Evolutionary conservation across 1,140 invertebrate species (phyloP), one percentile per base, ranked within the genome.

Genomic region (Nephotettix cincticeps): DNA sequence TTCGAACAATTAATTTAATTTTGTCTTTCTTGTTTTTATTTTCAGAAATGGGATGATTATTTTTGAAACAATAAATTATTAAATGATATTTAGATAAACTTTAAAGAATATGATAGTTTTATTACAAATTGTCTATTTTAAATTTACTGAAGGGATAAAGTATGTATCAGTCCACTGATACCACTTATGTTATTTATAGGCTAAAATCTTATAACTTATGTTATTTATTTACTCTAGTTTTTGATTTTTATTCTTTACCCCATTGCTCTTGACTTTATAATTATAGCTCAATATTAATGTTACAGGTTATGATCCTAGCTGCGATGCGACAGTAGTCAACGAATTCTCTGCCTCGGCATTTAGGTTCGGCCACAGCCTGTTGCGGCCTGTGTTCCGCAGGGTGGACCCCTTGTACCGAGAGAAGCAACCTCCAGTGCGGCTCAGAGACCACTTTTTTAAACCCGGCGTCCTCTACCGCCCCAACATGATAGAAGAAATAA

Each of bases 401-500:
- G 77, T 89, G 64, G 84, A 86, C 73, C 74, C 78, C 70, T 81
- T 81, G 27, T 88, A 84, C 72, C 78, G 78, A 25, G 68, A 69
- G 36, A 61, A 63, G 21, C 75, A 79, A 63, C 77, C 78, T 2
- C 75, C 74, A 32, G 78, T 89, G 0, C 81, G 84, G 70, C 79
- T 90, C 0, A 81, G 87, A 71, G 83, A 86, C 70, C 85, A 86
- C 17, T 90, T 90, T 77, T 90, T 90, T 78, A 86, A 89, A 66
- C 87, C 89, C 13, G 78, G 79, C 64, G 56, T 75, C 21, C 63
- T 76, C 23, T 76, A 74, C 43, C 25, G 66, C 25, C 87, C 87
- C 21, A 85, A 87, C 27, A 91, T 95, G 84, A 86, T 93, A 1
- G 94, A 97, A 77, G 92, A 95, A 77, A 86, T 98, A 56, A 85